Evolutionary conservation across 2,113 vertebrate genomes (phyloP), one percentile per base, ranked within the genome.

Genomic region (Casuarius casuarius): DNA sequence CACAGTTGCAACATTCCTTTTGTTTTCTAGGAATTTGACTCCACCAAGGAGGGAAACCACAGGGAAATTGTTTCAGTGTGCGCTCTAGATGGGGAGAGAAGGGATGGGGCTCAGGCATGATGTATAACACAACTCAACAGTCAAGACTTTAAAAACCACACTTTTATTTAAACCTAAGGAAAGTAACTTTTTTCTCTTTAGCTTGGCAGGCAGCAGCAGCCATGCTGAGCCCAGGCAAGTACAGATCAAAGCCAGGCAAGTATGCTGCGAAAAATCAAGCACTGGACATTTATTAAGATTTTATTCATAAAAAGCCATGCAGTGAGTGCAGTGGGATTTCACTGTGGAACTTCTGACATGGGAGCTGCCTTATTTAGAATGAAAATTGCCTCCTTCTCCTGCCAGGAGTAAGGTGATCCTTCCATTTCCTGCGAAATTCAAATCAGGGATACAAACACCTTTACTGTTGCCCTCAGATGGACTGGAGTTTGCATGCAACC

Each of bases 21-120:
- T 97, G 97, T 97, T 97, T 98, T 98, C 97, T 97, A 97, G 97
- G 97, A 98, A 97, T 97, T 97, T 33, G 89, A 96, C 97, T 98
- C 97, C 95, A 97, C 96, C 95, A 94, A 97, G 94, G 92, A 97
- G 92, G 95, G 96, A 97, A 97, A 97, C 97, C 97, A 96, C 97
- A 97, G 96, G 94, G 95, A 97, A 97, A 98, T 96, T 96, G 96
- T 88, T 98, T 97, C 97, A 96, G 96, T 95, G 89, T 97, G 97
- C 83, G 81, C 95, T 44, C 82, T 58, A 91, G 90, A 56, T 49
- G 10, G 94, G 87, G 95, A 96, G 94, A 70, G 93, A 23, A 88
- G 92, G 89, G 93, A 66, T 54, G 96, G 96, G 95, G 91, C 95
- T 35, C 79, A 84, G 90, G 74, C 65, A 75, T 90, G 93, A 97